Evolutionary conservation across 2,888 invertebrate genomes (phyloP), one percentile per base, ranked within the genome.

Genomic region (Cyaniris semiargus): DNA sequence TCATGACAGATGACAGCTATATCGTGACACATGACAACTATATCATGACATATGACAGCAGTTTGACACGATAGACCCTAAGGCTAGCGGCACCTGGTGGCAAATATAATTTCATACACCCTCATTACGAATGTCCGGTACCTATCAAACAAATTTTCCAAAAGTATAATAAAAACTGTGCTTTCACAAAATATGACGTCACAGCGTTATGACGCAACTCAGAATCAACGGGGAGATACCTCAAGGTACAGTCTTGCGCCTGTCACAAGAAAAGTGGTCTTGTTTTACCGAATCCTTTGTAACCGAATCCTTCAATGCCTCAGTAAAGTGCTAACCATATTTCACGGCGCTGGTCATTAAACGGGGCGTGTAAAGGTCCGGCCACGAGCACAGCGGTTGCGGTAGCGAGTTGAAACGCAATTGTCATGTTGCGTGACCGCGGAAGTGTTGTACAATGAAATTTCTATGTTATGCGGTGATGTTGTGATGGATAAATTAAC

Each of bases 261-360:
- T 80, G 79, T 79, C 78, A 78, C 76, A 48, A 76, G 78, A 70
- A 78, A 82, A 82, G 80, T 80, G 81, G 79, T 80, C 80, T 80
- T 80, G 81, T 81, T 77, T 78, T 79, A 81, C 78, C 76, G 79
- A 79, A 80, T 80, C 81, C 80, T 80, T 82, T 81, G 81, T 79
- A 77, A 78, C 77, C 77, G 77, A 78, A 83, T 82, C 80, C 81
- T 79, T 83, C 83, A 83, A 82, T 81, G 81, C 82, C 82, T 78
- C 78, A 76, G 80, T 80, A 82, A 81, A 82, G 81, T 82, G 82
- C 80, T 79, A 78, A 78, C 81, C 78, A 83, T 84, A 82, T 81
- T 82, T 84, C 82, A 82, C 82, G 76, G 78, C 79, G 77, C 80
- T 80, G 80, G 81, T 83, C 83, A 83, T 83, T 83, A 83, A 82